Conservation (phyloP, 2,797 vertebrate genomes). For the Schizopygopsis malacanthus region DNA sequence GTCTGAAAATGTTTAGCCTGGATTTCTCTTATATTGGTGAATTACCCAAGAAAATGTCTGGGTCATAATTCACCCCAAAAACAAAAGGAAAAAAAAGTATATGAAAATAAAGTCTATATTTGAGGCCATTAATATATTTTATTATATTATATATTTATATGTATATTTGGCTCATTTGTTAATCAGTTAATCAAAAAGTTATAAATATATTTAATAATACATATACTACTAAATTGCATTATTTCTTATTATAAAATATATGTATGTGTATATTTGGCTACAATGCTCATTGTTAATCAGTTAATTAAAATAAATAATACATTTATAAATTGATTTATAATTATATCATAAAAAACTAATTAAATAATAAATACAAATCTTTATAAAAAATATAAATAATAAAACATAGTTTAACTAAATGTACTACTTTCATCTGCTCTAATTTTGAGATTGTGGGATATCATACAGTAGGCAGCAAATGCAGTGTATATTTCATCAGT, state of each 20-base stretch:
- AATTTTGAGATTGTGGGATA: neutral
- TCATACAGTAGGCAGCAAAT: neutral
- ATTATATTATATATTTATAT: neutral
- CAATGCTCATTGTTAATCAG: neutral
- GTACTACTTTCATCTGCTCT: neutral
- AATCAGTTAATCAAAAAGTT: neutral
- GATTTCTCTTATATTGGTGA: neutral
- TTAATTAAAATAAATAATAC: neutral
- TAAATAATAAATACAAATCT: neutral
- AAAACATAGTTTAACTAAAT: neutral
- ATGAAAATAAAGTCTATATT: neutral
- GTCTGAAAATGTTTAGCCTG: neutral
- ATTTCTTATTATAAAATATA: neutral
- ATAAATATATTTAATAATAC: no score
- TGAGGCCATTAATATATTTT: neutral
- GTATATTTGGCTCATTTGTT: neutral
- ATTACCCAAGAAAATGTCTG: neutral
- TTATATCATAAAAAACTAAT: no score
- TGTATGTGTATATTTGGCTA: no score
- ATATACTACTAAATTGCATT: no score
- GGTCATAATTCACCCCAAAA: neutral
- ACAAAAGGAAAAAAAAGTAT: neutral
- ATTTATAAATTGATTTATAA: neutral
- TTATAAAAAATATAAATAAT: neutral
- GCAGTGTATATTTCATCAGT: neutral